Evolutionary conservation across 2,113 vertebrate genomes (phyloP), one percentile per base, ranked within the genome.

Genomic region (Cyphomyrus plagiostoma): DNA sequence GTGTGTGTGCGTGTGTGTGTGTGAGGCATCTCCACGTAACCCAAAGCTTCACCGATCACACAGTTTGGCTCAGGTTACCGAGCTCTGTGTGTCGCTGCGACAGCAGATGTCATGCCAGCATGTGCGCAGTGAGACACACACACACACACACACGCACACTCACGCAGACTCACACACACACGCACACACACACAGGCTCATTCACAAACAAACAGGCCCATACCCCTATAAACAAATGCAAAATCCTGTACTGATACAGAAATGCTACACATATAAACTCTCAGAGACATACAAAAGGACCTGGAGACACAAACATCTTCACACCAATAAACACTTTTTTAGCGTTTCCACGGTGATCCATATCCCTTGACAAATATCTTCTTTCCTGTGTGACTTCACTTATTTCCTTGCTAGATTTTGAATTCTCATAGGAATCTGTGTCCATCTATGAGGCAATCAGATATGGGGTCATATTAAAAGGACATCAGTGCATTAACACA

Each of bases 71-170:
- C 39, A 48, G 21, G 21, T 48, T 84, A 84, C 82, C 10, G 82
- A 23, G 46, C 82, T 84, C 82, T 48, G 35, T 46, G 45, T 84
- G 82, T 84, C 42, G 45, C 45, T 46, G 82, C 35, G 82, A 84
- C 82, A 84, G 82, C 82, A 84, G 82, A 84, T 84, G 82, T 84
- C 82, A 84, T 1, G 6, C 45, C 82, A 48, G 82, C 45, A 46
- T 84, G 82, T 23, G 82, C 82, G 10, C 39, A n/a, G 19, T 48
- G 45, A 84, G 35, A n/a, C 45, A 4, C 80, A 46, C 42, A 83
- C 42, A 8, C 39, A 46, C 80, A 45, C 77, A 82, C 77, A 8
- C 77, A 19, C 80, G 3, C 80, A 46, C 80, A 46, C 39, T 21
- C 39, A 83, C 80, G 35, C 30, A 35, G 3, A 39, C 13, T 9